Percentiles rank a stretch among this genome's conserved stretches.
Conservation (phyloP, 2,113 vertebrate species). For the Bubo blakistoni region DNA sequence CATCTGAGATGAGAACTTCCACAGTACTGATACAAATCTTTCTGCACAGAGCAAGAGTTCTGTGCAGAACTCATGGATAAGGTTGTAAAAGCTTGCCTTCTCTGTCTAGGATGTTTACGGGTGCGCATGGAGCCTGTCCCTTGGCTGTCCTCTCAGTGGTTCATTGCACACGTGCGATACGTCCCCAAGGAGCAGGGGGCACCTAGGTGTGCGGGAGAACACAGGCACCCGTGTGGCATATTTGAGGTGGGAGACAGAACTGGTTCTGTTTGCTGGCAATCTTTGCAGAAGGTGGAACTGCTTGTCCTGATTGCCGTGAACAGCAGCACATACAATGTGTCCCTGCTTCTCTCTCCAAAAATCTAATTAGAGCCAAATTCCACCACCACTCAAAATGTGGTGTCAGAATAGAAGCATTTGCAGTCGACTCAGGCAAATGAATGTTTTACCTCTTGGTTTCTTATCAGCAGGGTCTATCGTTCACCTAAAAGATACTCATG, state of each 20-base stretch:
- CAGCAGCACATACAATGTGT: neutral
- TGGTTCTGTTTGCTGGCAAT: neutral
- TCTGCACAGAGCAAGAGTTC: neutral
- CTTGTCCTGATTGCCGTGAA: neutral
- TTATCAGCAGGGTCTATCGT: neutral
- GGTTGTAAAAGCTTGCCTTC: neutral
- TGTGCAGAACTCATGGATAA: neutral
- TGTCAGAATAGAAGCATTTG: neutral
- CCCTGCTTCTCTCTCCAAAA: neutral
- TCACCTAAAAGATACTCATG: neutral
- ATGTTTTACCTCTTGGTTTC: neutral
- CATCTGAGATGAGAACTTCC: neutral
- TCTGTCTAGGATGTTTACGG: neutral
- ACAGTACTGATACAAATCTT: neutral
- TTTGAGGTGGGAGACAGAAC: neutral
- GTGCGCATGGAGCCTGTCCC: neutral
- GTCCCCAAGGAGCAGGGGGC: neutral
- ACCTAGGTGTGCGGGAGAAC: neutral
- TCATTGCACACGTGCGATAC: neutral
- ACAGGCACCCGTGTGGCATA: neutral
- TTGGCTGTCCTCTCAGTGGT: neutral
- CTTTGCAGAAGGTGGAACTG: neutral
- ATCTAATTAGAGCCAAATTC: neutral
- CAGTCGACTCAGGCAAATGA: neutral
- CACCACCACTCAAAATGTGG: neutral